A percentile compares a stretch with the other conserved stretches of the same genome.
Evolutionary conservation across 2,888 invertebrate species (phyloP).

Genomic region (Rhamphomyia laevipes): DNA sequence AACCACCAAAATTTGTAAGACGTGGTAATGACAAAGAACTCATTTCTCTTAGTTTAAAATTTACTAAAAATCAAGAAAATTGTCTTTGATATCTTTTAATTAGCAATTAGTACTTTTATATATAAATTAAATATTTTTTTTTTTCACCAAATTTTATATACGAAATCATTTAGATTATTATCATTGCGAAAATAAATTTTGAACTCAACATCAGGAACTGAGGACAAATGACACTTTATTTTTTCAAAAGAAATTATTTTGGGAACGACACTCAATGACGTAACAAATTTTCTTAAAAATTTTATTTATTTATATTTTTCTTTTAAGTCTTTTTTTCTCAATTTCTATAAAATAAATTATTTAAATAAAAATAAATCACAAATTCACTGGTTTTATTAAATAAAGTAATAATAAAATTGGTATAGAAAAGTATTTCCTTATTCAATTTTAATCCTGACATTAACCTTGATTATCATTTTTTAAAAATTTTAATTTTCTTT

Average conservation of each 20-base stretch:
- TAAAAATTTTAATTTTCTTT: too few relatives aligned
- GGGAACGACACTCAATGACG: not conserved
- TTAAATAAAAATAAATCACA: too few relatives aligned
- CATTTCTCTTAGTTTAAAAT: not conserved
- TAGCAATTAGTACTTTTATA: constrained; percentile 8
- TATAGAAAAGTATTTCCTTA: too few relatives aligned
- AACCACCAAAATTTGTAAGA: constrained; percentile 12
- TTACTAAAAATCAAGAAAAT: not conserved
- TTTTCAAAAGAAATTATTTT: not conserved
- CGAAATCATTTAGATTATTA: constrained; percentile 2
- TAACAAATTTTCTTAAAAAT: not conserved
- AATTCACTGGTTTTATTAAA: too few relatives aligned
- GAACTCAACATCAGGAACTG: not conserved
- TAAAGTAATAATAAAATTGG: too few relatives aligned
- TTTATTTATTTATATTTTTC: too few relatives aligned
- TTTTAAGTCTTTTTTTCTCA: too few relatives aligned
- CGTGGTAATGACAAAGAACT: constrained; percentile 16
- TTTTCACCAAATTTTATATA: not conserved
- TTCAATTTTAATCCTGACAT: too few relatives aligned
- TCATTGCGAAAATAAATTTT: constrained; percentile 4
- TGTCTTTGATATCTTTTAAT: too few relatives aligned
- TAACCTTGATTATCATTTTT: too few relatives aligned
- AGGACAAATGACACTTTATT: constrained; percentile 1
- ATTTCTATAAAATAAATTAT: too few relatives aligned
- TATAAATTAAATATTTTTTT: too few relatives aligned